Percentiles rank a stretch among this genome's conserved stretches.
Conservation (phyloP, 2,888 invertebrate species). For the Machimus atricapillus region DNA sequence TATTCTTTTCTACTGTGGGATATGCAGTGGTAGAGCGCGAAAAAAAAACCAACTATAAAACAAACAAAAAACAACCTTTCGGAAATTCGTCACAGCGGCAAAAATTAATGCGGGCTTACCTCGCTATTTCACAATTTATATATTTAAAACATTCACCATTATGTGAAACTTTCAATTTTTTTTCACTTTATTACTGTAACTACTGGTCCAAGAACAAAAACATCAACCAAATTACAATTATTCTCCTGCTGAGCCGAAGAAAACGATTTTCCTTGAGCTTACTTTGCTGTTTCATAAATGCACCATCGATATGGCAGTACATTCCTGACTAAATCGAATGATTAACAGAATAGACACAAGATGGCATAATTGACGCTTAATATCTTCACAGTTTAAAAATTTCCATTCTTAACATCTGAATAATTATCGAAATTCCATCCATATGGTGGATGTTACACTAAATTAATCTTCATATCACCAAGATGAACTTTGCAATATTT, state of each 20-base stretch:
- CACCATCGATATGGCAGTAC: neutral
- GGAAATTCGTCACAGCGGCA: neutral
- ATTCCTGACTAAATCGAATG: neutral
- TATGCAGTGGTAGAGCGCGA: neutral
- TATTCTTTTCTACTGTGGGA: neutral
- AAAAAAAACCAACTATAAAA: neutral
- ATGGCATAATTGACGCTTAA: neutral
- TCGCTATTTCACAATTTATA: neutral
- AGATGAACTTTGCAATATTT: neutral
- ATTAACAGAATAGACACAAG: neutral
- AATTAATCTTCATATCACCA: neutral
- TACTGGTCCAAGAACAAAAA: neutral
- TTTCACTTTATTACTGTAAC: neutral
- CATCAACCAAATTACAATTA: neutral
- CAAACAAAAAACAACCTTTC: too few relatives aligned
- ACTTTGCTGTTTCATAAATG: slow-evolving; percentile 21
- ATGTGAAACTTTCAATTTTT: neutral
- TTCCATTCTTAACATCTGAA: neutral
- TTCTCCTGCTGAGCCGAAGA: neutral
- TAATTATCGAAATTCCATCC: neutral
- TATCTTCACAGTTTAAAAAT: neutral
- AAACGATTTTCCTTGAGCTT: neutral
- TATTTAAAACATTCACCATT: neutral
- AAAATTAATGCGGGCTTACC: neutral
- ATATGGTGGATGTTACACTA: neutral